These are phyloP conservation scores for Acridotheres tristis DNA, from an alignment of 2,797 vertebrate species.

Conservation along the genomic window DNA sequence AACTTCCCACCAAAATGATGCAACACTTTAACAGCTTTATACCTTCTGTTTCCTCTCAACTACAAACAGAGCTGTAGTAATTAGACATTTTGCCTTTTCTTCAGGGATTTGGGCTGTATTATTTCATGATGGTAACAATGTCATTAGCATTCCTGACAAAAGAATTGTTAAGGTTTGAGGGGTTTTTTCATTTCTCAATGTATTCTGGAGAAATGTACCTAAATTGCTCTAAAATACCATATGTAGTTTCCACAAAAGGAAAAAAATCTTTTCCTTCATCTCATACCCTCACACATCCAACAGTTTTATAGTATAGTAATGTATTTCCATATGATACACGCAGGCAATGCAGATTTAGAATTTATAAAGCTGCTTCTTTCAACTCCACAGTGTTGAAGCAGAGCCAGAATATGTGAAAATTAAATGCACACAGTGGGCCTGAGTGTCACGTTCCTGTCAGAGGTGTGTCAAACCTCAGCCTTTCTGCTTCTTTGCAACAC, in stretches of 20 bases:
- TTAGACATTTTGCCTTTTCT: neutral
- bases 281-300: neutral
- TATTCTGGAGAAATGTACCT: neutral
- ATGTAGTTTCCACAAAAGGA: neutral
- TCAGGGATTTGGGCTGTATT: neutral
- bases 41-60: neutral
- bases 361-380: slow-evolving; percentile 4
- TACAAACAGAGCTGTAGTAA: neutral
- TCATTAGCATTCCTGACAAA: neutral
- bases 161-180: neutral
- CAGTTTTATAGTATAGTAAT: neutral
- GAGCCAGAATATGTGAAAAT: slow-evolving; percentile 21
- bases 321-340: neutral
- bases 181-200: neutral
- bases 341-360: neutral
- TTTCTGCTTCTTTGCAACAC: neutral
- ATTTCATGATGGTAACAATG: neutral
- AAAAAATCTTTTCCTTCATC: neutral
- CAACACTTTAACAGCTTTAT: neutral
- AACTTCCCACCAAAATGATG: neutral
- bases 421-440: neutral
- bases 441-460: neutral
- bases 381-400: neutral
- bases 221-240: neutral
- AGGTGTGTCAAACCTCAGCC: slow-evolving; percentile 25